Evolutionary conservation across 2,797 vertebrate genomes (phyloP), one percentile per base, ranked within the genome.

Genomic region (Pempheris klunzingeri): DNA sequence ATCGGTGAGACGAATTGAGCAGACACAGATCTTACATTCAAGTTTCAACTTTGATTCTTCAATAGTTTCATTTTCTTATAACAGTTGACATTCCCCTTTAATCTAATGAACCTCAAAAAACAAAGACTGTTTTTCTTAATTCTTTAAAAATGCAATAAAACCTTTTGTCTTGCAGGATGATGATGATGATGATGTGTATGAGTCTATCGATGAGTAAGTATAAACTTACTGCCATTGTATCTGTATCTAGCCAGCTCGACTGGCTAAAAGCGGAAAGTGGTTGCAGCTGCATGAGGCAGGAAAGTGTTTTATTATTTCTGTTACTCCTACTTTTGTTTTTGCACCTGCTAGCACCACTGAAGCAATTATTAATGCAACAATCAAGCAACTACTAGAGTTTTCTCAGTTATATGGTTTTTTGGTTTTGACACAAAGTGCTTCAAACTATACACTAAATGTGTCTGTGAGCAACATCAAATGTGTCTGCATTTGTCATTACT

Each of bases 161-260:
- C 0, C 0, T 77, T 80, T 73, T 83, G 30, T 90, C 11, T 88
- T 89, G 60, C 76, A 96, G 95, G 88, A 91, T 7, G 85, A 84
- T 1, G 90, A 91, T 7, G 85, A 84, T 1, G 90, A 94, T 18
- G 91, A 91, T 0, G 82, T 95, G 47, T 96, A 96, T 50, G 94
- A 96, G 69, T 75, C 74, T 61, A 93, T 95, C 36, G 94, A 96
- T 39, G 92, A 90, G 95, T 96, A 87, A 94, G 95, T 94, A 46
- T 28, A 62, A 24, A 64, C 2, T 3, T 78, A 58, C 15, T 57
- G 18, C 22, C 17, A 17, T 11, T 39, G 4, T 52, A 6, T 76
- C 22, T 74, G 26, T 61, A 41, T 38, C 14, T 22, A 34, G 24
- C 14, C 5, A n/a, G 2, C 0, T 47, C 9, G 10, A 2, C 4